phyloP scores from a whole-genome alignment of 2,888 invertebrate genomes.

The Lasioglossum vierecki region DNA sequence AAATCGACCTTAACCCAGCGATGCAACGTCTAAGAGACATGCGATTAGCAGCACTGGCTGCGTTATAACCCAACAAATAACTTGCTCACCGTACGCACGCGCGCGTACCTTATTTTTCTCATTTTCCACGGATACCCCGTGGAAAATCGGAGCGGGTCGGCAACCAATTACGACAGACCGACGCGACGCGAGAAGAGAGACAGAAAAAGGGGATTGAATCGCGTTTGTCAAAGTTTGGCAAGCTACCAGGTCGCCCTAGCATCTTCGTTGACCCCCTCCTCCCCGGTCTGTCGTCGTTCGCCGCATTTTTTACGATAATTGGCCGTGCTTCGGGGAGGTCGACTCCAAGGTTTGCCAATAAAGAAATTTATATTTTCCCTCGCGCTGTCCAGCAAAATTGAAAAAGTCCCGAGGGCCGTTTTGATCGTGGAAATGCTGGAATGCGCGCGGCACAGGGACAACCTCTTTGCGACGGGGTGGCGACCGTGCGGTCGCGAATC shows the following conservation, averaged over 20 bases:
- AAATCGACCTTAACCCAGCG: too few relatives aligned
- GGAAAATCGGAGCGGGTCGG: constrained; percentile 31
- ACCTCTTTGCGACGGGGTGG: background rate
- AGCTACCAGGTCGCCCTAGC: constrained; percentile 47
- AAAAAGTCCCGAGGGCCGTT: constrained; percentile 8
- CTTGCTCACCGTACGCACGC: too few relatives aligned
- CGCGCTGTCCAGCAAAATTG: constrained; percentile 13
- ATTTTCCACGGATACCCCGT: background rate
- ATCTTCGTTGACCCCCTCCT: constrained; percentile 41
- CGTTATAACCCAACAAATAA: too few relatives aligned
- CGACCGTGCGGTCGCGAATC: background rate
- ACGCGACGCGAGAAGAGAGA: constrained; percentile 9
- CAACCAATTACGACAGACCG: constrained; percentile 39
- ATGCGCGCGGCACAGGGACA: background rate
- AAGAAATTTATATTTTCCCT: constrained; percentile 39
- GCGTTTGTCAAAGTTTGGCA: constrained; percentile 63
- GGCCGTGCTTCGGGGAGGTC: constrained; percentile 22
- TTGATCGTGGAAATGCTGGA: background rate
- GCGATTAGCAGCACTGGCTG: background rate
- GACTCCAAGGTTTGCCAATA: constrained; percentile 38
- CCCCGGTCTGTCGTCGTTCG: constrained; percentile 19
- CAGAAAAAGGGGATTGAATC: constrained; percentile 38
- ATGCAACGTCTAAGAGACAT: too few relatives aligned
- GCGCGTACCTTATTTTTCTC: background rate
- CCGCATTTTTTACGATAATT: constrained; percentile 61